A percentile compares a stretch with the other conserved stretches of the same genome.
phyloP scores from a whole-genome alignment of 2,888 invertebrate species.

The Drosophila barbarae region DNA sequence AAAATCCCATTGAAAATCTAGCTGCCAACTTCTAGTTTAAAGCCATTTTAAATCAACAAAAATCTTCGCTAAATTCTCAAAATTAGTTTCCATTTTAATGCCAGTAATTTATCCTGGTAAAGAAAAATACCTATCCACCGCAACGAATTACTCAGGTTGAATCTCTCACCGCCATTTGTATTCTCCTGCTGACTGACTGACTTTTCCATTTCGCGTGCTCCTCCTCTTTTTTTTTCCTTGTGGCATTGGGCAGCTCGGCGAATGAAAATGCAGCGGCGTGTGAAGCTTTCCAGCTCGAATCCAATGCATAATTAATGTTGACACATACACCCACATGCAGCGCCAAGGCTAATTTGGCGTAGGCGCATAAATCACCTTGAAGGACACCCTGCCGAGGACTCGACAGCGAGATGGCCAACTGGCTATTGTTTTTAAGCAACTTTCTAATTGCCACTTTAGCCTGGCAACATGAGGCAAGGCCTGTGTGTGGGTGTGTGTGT shows the following conservation, averaged over 20 bases:
- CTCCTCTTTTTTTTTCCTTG: neutral
- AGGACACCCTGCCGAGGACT: conserved; percentile 34
- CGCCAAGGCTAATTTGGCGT: conserved; percentile 69
- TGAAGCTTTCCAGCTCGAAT: conserved; percentile 4
- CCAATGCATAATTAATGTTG: conserved; percentile 70
- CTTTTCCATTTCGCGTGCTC: conserved; percentile 17
- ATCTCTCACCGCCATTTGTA: conserved; percentile 14
- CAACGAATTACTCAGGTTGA: conserved; percentile 9
- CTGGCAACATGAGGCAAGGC: conserved; percentile 15
- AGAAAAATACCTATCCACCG: neutral
- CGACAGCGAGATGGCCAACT: conserved; percentile 32
- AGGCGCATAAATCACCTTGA: conserved; percentile 68
- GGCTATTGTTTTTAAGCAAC: conserved; percentile 63
- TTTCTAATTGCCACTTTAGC: conserved; percentile 71
- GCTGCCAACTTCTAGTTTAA: neutral
- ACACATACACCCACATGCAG: conserved; percentile 56
- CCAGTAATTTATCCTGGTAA: conserved; percentile 1
- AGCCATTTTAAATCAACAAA: no score
- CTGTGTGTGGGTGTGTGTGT: neutral
- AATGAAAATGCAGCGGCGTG: conserved; percentile 13
- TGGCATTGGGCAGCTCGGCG: conserved; percentile 27
- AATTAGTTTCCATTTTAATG: neutral
- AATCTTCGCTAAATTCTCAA: neutral
- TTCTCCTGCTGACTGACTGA: conserved; percentile 14
- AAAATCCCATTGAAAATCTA: neutral